Evolutionary conservation across 1,140 invertebrate species (phyloP).

Genomic region (Caenorhabditis briggsae): DNA sequence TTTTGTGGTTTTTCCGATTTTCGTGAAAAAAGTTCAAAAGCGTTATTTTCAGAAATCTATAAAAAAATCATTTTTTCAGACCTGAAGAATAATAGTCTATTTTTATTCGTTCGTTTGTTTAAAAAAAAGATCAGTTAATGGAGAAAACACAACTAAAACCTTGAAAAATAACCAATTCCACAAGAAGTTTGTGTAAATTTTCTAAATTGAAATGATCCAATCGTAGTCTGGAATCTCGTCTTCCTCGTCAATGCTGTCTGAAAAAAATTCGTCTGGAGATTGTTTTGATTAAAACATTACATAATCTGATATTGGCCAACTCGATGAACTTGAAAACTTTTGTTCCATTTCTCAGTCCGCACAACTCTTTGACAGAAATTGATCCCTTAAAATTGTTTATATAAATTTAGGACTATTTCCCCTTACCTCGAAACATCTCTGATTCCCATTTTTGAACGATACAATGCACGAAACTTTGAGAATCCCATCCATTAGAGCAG

Average conservation of each 20-base stretch:
- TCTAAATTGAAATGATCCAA: constrained; percentile 45
- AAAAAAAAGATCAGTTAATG: too few species aligned
- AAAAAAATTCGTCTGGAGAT: neutral
- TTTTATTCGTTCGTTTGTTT: too few species aligned
- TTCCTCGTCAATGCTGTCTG: constrained; percentile 47
- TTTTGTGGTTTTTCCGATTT: too few species aligned
- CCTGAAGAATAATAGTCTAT: too few species aligned
- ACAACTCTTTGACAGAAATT: constrained; percentile 25
- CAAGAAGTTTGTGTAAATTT: neutral
- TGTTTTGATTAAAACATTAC: neutral
- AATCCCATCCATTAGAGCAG: constrained; percentile 15
- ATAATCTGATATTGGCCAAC: constrained; percentile 20
- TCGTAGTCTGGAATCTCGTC: constrained; percentile 40
- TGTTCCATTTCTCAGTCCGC: constrained; percentile 12
- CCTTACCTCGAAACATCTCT: constrained; percentile 23
- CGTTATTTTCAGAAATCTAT: too few species aligned
- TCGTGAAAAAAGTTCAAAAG: too few species aligned
- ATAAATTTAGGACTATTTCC: neutral
- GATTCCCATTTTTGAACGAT: constrained; percentile 37
- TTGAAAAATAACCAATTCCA: too few species aligned
- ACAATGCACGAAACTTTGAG: constrained; percentile 25
- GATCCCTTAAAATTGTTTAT: constrained; percentile 6
- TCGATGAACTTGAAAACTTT: constrained; percentile 52
- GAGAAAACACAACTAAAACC: too few species aligned
- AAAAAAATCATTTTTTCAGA: too few species aligned